A percentile compares a stretch with the other conserved stretches of the same genome.
Conservation (phyloP, 2,113 vertebrate species). For the Tauraco erythrolophus region DNA sequence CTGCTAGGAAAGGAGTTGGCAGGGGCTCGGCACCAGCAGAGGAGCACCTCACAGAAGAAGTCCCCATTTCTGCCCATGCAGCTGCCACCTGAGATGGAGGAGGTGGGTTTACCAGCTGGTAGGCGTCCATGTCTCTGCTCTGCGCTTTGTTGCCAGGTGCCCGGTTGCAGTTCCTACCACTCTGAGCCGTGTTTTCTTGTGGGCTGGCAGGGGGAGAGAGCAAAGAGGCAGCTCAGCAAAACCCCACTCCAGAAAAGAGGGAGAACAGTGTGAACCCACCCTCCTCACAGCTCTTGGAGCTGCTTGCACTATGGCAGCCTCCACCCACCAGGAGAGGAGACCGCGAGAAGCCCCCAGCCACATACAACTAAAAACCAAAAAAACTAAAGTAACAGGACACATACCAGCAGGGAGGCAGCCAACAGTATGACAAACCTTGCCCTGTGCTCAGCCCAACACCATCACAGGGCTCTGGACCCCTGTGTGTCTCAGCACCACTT, state of each 20-base stretch:
- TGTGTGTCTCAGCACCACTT: background rate
- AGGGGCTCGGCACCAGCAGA: background rate
- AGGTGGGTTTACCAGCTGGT: background rate
- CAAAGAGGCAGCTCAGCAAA: background rate
- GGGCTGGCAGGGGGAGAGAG: slow-evolving; percentile 27
- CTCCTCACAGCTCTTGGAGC: background rate
- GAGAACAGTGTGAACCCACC: background rate
- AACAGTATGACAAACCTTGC: background rate
- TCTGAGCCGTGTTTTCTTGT: background rate
- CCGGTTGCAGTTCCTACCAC: background rate
- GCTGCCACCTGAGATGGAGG: background rate
- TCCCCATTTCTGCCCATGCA: background rate
- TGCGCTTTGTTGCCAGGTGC: background rate
- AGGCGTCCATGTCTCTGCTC: background rate
- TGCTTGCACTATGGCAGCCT: background rate
- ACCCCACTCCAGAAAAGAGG: background rate
- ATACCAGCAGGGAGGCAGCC: background rate
- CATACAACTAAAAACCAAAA: no score
- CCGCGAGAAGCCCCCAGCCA: background rate
- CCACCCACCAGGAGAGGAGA: background rate
- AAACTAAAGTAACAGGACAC: no score
- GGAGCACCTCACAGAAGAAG: background rate
- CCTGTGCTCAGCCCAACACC: background rate
- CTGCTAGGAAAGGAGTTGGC: background rate
- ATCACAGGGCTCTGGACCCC: background rate